Conservation (phyloP, 2,797 vertebrate species). For the Sebastes wilsoni region DNA sequence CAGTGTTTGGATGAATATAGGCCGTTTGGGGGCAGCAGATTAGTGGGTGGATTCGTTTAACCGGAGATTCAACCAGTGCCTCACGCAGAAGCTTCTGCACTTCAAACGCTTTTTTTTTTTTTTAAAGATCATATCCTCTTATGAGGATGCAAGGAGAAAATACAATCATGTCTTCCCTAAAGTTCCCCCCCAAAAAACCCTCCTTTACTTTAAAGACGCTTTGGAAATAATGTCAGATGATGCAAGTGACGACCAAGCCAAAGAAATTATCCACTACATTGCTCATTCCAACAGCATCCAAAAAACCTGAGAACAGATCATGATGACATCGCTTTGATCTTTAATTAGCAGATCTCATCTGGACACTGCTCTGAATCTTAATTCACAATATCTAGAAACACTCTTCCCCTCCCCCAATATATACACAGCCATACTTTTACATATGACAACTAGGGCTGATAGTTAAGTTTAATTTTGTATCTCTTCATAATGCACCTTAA, state of each 20-base stretch:
- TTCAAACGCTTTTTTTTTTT: conserved; percentile 17
- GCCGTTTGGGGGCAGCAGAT: conserved; percentile 7
- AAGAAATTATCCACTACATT: conserved; percentile 48
- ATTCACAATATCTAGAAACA: conserved; percentile 14
- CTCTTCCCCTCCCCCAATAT: too few relatives aligned
- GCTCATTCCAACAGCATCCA: conserved; percentile 29
- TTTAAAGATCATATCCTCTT: conserved; percentile 21
- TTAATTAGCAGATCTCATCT: conserved; percentile 55
- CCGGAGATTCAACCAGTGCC: background rate
- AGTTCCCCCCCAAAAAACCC: background rate
- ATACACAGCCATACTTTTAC: background rate
- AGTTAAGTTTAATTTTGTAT: too few relatives aligned
- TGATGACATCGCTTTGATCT: conserved; percentile 64
- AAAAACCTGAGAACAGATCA: conserved; percentile 43
- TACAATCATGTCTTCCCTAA: conserved; percentile 25
- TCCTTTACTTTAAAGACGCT: conserved; percentile 23
- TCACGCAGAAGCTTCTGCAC: background rate
- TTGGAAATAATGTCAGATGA: conserved; percentile 59
- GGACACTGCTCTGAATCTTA: conserved; percentile 27
- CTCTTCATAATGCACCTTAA: too few relatives aligned
- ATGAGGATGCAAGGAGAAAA: conserved; percentile 22
- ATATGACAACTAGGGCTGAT: background rate
- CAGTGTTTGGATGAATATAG: conserved; percentile 2
- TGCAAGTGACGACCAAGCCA: conserved; percentile 52
- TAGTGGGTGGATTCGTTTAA: conserved; percentile 36